Conservation (phyloP, 2,888 invertebrate species). For the Endomychus coccineus region DNA sequence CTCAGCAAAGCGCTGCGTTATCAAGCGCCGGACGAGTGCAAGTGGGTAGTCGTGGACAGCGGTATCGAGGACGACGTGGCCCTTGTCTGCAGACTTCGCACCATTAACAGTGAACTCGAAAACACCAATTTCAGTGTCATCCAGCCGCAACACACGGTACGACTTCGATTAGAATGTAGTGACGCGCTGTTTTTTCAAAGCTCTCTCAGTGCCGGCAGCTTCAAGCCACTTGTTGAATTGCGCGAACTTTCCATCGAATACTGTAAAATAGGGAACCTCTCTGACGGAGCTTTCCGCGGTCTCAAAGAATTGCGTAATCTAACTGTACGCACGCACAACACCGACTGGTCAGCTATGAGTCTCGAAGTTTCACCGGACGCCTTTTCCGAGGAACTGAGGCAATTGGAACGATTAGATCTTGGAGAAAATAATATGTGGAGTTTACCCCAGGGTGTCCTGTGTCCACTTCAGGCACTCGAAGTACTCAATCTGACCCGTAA, state of each 20-base stretch:
- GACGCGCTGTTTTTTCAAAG: slow-evolving; percentile 75
- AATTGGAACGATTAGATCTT: slow-evolving; percentile 66
- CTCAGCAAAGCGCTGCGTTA: slow-evolving; percentile 58
- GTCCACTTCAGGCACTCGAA: slow-evolving; percentile 66
- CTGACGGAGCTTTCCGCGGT: slow-evolving; percentile 75
- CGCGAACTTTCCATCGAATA: slow-evolving; percentile 72
- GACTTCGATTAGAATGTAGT: slow-evolving; percentile 69
- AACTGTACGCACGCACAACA: slow-evolving; percentile 75
- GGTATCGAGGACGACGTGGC: slow-evolving; percentile 60
- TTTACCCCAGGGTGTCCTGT: slow-evolving; percentile 68
- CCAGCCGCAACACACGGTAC: slow-evolving; percentile 72
- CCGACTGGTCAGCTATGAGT: slow-evolving; percentile 75
- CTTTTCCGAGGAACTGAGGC: slow-evolving; percentile 64
- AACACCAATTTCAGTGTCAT: slow-evolving; percentile 78
- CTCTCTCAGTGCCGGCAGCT: slow-evolving; percentile 68
- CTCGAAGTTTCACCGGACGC: slow-evolving; percentile 67
- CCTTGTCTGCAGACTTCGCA: slow-evolving; percentile 64
- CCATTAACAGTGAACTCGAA: slow-evolving; percentile 74
- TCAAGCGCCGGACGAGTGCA: slow-evolving; percentile 75
- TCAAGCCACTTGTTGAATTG: slow-evolving; percentile 66
- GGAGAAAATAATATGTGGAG: slow-evolving; percentile 76
- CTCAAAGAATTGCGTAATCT: slow-evolving; percentile 70
- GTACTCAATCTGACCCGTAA: slow-evolving; percentile 74
- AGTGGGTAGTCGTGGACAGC: slow-evolving; percentile 65
- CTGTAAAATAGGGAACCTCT: slow-evolving; percentile 75